A percentile compares a stretch with the other conserved stretches of the same genome.
phyloP scores from a whole-genome alignment of 2,113 vertebrate genomes.

The Podarcis muralis region DNA sequence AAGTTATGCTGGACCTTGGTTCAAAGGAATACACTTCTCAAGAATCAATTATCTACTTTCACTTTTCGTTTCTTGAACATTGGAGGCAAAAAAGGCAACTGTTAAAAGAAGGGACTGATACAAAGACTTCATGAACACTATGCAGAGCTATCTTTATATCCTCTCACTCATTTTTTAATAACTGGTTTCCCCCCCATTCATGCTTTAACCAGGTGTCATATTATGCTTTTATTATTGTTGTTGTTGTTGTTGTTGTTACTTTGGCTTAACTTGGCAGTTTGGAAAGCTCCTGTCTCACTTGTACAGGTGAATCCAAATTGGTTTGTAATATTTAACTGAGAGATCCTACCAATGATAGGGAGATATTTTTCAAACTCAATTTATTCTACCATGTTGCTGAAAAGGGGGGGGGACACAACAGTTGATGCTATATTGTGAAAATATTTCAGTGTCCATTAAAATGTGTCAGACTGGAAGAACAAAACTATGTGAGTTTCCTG shows the following conservation, averaged over 20 bases:
- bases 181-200: background rate
- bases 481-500: conserved; percentile 20
- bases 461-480: conserved; percentile 31
- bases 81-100: background rate
- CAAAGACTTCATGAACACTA: background rate
- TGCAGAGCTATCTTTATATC: background rate
- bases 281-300: conserved; percentile 45
- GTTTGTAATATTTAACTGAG: conserved; percentile 10
- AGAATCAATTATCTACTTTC: background rate
- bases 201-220: conserved; percentile 19
- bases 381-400: conserved; percentile 39
- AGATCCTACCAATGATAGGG: conserved; percentile 43
- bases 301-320: conserved; percentile 5
- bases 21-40: background rate
- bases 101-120: conserved; percentile 29
- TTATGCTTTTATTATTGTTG: background rate
- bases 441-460: conserved; percentile 52
- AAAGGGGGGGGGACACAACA: background rate
- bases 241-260: conserved; percentile 11
- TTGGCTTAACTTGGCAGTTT: conserved; percentile 48
- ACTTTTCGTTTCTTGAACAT: background rate
- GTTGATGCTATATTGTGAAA: conserved; percentile 42
- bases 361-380: conserved; percentile 58
- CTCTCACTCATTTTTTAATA: conserved; percentile 1
- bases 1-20: background rate